phyloP scores from a whole-genome alignment of 2,888 invertebrate species.

The Andricus quercusramuli region DNA sequence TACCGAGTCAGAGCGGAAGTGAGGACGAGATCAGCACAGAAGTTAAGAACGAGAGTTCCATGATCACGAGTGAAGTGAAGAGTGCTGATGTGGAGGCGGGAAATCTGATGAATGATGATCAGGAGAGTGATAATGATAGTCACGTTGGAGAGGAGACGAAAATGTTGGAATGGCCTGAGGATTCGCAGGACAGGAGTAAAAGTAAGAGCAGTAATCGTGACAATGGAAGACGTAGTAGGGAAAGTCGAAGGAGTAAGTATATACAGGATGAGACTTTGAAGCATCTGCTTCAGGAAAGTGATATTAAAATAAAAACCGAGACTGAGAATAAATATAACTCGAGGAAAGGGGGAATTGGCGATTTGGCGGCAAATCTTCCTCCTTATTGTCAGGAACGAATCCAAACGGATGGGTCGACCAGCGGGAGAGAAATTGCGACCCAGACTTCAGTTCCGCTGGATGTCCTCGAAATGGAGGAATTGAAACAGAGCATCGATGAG shows the following conservation, averaged over 20 bases:
- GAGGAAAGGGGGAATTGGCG: slow-evolving; percentile 66
- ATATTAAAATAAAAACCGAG: slow-evolving; percentile 65
- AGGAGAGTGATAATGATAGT: slow-evolving; percentile 70
- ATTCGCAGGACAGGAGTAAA: slow-evolving; percentile 63
- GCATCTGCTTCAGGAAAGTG: slow-evolving; percentile 68
- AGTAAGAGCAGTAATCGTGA: slow-evolving; percentile 69
- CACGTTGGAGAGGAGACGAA: slow-evolving; percentile 71
- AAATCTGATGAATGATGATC: slow-evolving; percentile 68
- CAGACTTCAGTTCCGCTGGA: slow-evolving; percentile 75
- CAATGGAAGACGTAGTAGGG: slow-evolving; percentile 60
- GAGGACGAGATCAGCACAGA: slow-evolving; percentile 74
- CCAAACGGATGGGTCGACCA: slow-evolving; percentile 66
- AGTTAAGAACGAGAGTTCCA: slow-evolving; percentile 60
- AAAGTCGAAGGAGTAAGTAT: slow-evolving; percentile 70
- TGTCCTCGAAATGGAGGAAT: slow-evolving; percentile 75
- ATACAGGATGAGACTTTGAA: slow-evolving; percentile 72
- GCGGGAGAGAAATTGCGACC: slow-evolving; percentile 74
- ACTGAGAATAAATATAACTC: slow-evolving; percentile 62
- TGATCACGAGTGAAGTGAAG: slow-evolving; percentile 53
- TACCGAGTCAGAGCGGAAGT: slow-evolving; percentile 79
- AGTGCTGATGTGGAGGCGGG: slow-evolving; percentile 66
- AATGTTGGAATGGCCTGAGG: slow-evolving; percentile 62
- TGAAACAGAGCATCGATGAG: slow-evolving; percentile 76
- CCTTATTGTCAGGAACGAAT: slow-evolving; percentile 71
- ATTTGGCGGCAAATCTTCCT: slow-evolving; percentile 71